Base-by-base conservation (phyloP, 2,888 invertebrate genomes). In the Rotaria socialis region DNA sequence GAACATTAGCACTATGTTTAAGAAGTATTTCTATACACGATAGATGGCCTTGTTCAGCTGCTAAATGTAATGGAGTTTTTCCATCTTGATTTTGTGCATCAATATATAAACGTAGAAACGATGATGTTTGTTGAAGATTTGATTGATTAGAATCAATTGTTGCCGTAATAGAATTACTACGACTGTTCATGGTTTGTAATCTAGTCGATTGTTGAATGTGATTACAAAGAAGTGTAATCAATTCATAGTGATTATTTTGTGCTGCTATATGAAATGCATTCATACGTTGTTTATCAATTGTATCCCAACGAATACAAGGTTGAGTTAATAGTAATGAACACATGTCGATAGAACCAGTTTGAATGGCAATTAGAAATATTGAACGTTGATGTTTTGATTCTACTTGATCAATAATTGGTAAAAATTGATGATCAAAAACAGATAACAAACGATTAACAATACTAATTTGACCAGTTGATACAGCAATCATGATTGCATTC, bases 401-500 rank as follows among this genome's bases (percentile, higher is more conserved):
- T 5, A n/a, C n/a, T 80, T 80, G 80, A 80, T 80, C 47, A n/a
- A 80, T 10, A 24, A 80, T 43, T 43, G 80, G 10, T 14, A 24
- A 47, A n/a, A 4, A 47, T 47, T 47, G 24, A n/a, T 43, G 14
- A 14, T 47, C 14, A 47, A 43, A 22, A 10, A 3, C 22, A 10
- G 47, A 80, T 80, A 80, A 14, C n/a, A 80, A 43, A 47, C 47
- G 24, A 47, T 47, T 47, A 14, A 80, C 43, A 47, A 80, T 47
- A 22, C 2, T 2, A 24, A 47, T 24, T 24, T 47, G 80, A 24
- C 47, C 47, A 24, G 24, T 47, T 43, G 80, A 80, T 80, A n/a
- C 80, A 43, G 43, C 80, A 80, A 47, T 43, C 80, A 80, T 80
- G 10, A 80, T 47, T 80, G 80, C 43, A 80, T 80, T 80, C 80